These are phyloP conservation scores for Hippasteria phrygiana DNA, from an alignment of 53 echinoderm and acorn worm species.

Conservation along the genomic window DNA sequence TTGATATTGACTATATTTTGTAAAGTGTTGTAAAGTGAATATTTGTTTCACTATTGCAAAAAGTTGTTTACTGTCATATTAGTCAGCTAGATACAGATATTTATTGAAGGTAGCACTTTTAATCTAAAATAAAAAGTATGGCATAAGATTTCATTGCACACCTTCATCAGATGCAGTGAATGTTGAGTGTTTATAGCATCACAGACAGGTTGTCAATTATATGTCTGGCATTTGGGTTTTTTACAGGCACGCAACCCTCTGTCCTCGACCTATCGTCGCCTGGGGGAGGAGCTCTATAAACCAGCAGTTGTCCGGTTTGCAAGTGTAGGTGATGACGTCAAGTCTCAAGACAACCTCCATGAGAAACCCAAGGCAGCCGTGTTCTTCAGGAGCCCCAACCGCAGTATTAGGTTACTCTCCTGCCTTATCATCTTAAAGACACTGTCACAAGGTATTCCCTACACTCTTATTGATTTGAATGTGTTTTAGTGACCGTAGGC, in stretches of 20 bases:
- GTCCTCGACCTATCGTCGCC: slow-evolving; percentile 88
- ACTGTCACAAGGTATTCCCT: slow-evolving; percentile 81
- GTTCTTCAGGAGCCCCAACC: slow-evolving; percentile 90
- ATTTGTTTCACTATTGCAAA: no score
- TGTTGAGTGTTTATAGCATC: background rate
- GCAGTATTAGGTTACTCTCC: slow-evolving; percentile 88
- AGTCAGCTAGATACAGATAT: no score
- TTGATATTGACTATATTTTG: no score
- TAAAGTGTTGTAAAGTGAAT: no score
- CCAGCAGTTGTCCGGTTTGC: slow-evolving; percentile 76
- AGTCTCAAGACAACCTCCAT: slow-evolving; percentile 18
- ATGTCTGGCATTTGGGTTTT: slow-evolving; percentile 10
- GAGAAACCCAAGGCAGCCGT: slow-evolving; percentile 82
- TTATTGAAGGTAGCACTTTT: no score
- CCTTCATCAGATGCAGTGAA: no score
- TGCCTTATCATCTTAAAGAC: slow-evolving; percentile 90
- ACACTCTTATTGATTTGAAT: background rate
- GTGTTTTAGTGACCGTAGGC: slow-evolving; percentile 70
- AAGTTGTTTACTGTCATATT: no score
- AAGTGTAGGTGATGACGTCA: slow-evolving; percentile 38
- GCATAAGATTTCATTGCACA: no score
- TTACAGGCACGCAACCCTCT: slow-evolving; percentile 71
- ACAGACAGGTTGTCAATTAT: no score
- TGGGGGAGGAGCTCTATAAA: slow-evolving; percentile 92
- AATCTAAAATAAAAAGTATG: no score